phyloP scores from a whole-genome alignment of 2,113 vertebrate genomes.

The Thunnus thynnus region DNA sequence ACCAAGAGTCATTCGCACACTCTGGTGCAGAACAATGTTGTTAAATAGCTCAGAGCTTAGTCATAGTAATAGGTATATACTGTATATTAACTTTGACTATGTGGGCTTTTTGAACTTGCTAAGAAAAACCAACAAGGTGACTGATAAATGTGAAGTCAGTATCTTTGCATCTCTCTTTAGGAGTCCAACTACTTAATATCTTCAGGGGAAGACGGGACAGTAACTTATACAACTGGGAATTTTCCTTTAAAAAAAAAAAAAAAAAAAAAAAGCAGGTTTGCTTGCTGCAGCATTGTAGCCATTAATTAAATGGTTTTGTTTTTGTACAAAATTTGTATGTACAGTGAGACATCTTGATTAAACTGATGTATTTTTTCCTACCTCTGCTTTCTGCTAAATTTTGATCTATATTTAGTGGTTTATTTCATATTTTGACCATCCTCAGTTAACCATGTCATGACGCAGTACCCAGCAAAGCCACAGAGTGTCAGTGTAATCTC shows the following conservation, averaged over 20 bases:
- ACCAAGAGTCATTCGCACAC: neutral
- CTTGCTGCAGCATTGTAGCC: conserved; percentile 15
- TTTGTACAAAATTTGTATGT: conserved; percentile 54
- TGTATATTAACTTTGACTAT: too few relatives aligned
- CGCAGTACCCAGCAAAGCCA: conserved; percentile 67
- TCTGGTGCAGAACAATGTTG: neutral
- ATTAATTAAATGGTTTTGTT: conserved; percentile 11
- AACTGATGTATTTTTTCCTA: conserved; percentile 60
- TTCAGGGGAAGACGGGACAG: conserved; percentile 13
- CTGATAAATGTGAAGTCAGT: conserved; percentile 5
- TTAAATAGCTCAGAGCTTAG: neutral
- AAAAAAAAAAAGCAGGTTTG: conserved; percentile 23
- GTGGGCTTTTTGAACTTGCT: neutral
- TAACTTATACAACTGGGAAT: neutral
- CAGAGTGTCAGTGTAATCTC: conserved; percentile 76
- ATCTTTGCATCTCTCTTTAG: conserved; percentile 8
- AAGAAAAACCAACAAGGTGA: neutral
- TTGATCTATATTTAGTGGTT: neutral
- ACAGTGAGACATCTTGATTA: conserved; percentile 62
- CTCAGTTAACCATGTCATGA: neutral
- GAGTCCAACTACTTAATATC: conserved; percentile 4
- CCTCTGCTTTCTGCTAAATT: neutral
- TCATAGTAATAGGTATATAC: too few relatives aligned
- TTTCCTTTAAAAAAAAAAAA: conserved; percentile 11
- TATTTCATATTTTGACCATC: neutral